A percentile compares a stretch with the other conserved stretches of the same genome.
phyloP scores from a whole-genome alignment of 2,888 invertebrate species.

The Drosophila neotestacea region DNA sequence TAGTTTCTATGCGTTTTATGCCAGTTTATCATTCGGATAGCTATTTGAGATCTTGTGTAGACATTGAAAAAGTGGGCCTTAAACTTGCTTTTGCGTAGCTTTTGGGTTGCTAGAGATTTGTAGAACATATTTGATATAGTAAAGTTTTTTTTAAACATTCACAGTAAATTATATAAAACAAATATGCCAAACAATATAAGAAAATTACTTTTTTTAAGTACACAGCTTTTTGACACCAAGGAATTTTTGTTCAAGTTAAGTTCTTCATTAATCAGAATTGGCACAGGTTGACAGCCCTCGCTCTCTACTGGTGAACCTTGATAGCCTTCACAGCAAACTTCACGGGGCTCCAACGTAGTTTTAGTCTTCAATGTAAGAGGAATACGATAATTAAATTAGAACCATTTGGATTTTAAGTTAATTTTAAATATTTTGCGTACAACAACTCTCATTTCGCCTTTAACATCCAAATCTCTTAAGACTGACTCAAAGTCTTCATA shows the following conservation, averaged over 20 bases:
- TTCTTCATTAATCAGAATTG: neutral
- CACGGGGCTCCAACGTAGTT: constrained; percentile 2
- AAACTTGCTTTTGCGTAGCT: too few relatives aligned
- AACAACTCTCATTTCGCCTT: constrained; percentile 23
- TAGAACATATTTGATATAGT: too few relatives aligned
- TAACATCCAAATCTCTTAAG: neutral
- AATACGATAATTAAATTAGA: neutral
- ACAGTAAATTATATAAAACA: neutral
- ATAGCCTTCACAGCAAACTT: constrained; percentile 30
- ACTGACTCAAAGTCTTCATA: neutral
- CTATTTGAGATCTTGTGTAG: too few relatives aligned
- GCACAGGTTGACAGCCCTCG: constrained; percentile 25
- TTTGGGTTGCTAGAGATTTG: too few relatives aligned
- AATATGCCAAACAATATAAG: neutral
- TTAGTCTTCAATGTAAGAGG: constrained; percentile 4
- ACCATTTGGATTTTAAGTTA: neutral
- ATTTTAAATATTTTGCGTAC: constrained; percentile 2
- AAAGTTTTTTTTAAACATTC: neutral
- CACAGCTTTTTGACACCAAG: neutral
- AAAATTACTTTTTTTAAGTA: too few relatives aligned
- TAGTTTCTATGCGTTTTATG: too few relatives aligned
- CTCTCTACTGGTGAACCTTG: neutral
- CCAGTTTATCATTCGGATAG: too few relatives aligned
- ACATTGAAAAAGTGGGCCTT: too few relatives aligned
- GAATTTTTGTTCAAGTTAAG: too few relatives aligned